Evolutionary conservation across 2,888 invertebrate genomes (phyloP).

Genomic region (Bombyx huttoni): DNA sequence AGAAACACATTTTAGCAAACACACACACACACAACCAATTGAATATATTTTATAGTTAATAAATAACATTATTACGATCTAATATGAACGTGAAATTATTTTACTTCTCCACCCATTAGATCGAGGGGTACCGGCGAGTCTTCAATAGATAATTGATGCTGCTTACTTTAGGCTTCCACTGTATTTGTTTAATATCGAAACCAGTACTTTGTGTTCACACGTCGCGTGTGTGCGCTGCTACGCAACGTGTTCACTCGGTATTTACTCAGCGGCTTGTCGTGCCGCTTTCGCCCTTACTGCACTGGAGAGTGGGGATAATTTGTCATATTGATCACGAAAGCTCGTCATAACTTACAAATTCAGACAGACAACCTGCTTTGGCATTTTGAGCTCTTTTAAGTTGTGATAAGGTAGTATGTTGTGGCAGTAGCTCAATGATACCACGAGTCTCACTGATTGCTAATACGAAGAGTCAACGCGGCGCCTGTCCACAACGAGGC

Average conservation of each 20-base stretch:
- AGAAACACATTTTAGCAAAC: too few relatives aligned
- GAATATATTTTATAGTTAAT: too few relatives aligned
- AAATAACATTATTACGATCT: too few relatives aligned
- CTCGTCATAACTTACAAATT: background rate
- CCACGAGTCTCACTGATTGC: conserved; percentile 5
- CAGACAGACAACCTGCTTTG: background rate
- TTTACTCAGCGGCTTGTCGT: background rate
- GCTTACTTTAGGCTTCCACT: background rate
- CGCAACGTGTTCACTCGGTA: background rate
- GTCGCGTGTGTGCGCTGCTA: background rate
- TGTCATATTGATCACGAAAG: background rate
- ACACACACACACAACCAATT: too few relatives aligned
- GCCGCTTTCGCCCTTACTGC: background rate
- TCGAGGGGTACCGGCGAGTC: too few relatives aligned
- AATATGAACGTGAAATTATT: too few relatives aligned
- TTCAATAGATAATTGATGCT: background rate
- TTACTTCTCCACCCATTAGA: too few relatives aligned
- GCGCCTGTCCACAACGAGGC: background rate
- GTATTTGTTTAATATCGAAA: background rate
- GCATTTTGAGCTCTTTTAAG: background rate
- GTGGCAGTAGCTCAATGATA: background rate
- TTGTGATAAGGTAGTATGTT: background rate
- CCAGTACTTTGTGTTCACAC: background rate
- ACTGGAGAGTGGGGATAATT: background rate
- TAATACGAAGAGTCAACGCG: conserved; percentile 6